Percentiles rank a stretch among this genome's conserved stretches.
Evolutionary conservation across 2,797 vertebrate genomes (phyloP).

Genomic region (Enteromius trimaculatus): DNA sequence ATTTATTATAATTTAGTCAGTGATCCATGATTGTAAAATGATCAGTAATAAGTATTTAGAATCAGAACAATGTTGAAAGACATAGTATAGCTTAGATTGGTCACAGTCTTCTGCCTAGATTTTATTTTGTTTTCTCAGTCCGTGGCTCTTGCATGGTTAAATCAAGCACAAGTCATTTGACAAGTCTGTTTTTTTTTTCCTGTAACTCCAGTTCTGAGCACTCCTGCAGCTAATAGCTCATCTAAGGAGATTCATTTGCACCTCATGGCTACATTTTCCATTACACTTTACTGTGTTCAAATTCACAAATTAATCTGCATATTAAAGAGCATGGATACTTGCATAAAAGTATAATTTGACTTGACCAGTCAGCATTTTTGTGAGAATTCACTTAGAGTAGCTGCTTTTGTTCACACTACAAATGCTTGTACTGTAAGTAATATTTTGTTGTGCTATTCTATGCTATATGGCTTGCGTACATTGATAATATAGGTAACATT

Average conservation of each 20-base stretch:
- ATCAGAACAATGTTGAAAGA: neutral
- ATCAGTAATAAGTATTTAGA: neutral
- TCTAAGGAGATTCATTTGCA: neutral
- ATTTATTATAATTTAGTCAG: conserved; percentile 2
- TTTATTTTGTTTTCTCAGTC: neutral
- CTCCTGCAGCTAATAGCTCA: neutral
- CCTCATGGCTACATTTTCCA: neutral
- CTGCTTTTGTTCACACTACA: neutral
- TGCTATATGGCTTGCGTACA: neutral
- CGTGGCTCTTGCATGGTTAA: neutral
- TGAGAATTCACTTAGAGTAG: neutral
- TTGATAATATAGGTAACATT: neutral
- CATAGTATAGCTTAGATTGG: neutral
- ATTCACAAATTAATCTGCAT: neutral
- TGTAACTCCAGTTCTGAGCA: neutral
- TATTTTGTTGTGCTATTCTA: neutral
- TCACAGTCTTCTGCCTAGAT: neutral
- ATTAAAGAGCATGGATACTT: neutral
- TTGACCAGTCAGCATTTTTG: neutral
- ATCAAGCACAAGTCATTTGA: neutral
- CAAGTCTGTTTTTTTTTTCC: conserved; percentile 9
- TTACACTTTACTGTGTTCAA: neutral
- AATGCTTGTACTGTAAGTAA: neutral
- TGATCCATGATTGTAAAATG: neutral
- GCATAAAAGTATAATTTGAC: neutral